Evolutionary conservation across 2,888 invertebrate genomes (phyloP), one percentile per base, ranked within the genome.

Genomic region (Gymnosoma rotundatum): DNA sequence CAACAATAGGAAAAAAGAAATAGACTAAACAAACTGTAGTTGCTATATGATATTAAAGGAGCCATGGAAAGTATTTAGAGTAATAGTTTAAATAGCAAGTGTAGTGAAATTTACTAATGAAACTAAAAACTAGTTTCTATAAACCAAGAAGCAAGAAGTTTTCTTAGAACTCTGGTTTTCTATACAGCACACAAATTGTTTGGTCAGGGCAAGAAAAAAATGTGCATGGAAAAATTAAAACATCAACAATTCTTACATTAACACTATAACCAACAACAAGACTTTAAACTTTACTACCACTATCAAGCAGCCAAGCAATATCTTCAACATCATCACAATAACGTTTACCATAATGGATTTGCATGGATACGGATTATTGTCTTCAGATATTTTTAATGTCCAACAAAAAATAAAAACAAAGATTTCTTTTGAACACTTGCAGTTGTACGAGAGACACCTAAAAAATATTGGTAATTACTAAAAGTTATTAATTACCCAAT

Each of bases 131-230:
- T 48, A 20, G 69, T 42, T 69, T 69, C 52, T 61, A 8, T 7
- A 21, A 42, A 78, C 58, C 50, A 50, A 18, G 50, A 38, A 67
- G 38, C 48, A 76, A 50, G 58, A 66, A 58, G 0, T 50, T 25
- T 67, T 60, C 9, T 16, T 36, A 56, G 21, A 67, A 61, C 48
- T 18, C 48, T 52, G 63, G 38, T 69, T 69, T 78, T 64, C 58
- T 69, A 50, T 50, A 73, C 50, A 78, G 42, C 63, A 74, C 69
- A 72, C 66, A 64, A 79, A 83, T 83, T 66, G 74, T 1, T 64
- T 52, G 61, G 50, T 72, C 61, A 67, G 36, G 42, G 56, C 25
- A 52, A 61, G 38, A 73, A 52, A 60, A 64, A 69, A 69, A 48
- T 52, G 1, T 32, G 6, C 3, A 18, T 45, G 20, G 54, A 73